Conservation (phyloP, 2,113 vertebrate species). For the Trematocara marginatum region DNA sequence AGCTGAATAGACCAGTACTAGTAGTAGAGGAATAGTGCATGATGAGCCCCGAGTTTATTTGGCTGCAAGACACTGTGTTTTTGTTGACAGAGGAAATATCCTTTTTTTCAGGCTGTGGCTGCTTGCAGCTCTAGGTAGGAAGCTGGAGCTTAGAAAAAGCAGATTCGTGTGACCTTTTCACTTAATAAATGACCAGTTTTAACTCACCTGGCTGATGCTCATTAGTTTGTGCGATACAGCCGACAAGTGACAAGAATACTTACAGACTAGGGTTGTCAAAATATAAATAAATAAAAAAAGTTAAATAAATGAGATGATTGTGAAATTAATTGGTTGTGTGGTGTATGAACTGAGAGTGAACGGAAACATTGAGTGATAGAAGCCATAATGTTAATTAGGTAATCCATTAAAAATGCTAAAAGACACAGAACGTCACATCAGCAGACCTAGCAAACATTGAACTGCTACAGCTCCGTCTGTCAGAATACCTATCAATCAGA, state of each 20-base stretch:
- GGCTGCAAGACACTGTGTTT: background rate
- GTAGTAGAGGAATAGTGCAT: background rate
- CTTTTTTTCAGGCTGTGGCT: background rate
- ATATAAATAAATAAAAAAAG: background rate
- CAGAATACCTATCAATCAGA: background rate
- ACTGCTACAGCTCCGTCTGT: background rate
- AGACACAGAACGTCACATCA: background rate
- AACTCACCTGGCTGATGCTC: background rate
- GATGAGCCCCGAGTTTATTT: rapidly evolving
- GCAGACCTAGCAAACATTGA: background rate
- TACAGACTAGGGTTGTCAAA: background rate
- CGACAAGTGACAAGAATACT: background rate
- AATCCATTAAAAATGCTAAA: background rate
- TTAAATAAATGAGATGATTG: background rate
- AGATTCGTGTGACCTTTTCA: background rate
- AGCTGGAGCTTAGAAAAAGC: background rate
- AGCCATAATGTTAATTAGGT: background rate
- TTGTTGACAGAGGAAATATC: background rate
- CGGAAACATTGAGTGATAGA: background rate
- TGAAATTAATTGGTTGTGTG: background rate
- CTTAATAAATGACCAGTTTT: background rate
- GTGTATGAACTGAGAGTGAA: background rate
- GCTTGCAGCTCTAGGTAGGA: background rate
- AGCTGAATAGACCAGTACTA: background rate
- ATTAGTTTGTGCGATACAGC: background rate